Base-by-base conservation (phyloP, 2,797 vertebrate species). In the Nasua narica region DNA sequence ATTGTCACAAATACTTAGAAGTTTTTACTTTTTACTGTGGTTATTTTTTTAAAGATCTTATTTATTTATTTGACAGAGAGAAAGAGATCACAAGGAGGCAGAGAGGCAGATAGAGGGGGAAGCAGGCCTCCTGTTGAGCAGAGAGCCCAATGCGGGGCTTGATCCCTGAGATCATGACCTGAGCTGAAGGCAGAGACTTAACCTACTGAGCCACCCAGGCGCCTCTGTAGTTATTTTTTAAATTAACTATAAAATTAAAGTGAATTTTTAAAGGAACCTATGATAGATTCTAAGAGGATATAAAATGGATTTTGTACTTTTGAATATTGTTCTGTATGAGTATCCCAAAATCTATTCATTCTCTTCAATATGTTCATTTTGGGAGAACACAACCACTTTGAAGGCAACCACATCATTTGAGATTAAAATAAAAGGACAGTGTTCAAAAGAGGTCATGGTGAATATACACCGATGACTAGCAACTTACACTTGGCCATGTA, bases 281-380 rank as follows among this genome's bases (percentile, higher is more conserved):
- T 48, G 46, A 10, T 81, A 65, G 19, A 21, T 91, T 94, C 70
- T 3, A 58, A 86, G 25, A 91, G n/a, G n/a, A 91, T 21, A 48
- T 60, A 78, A 95, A 79, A 84, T 78, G n/a, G 25, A 46, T 62
- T 94, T 95, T 91, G 21, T 12, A 84, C 19, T 95, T 90, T 93
- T 72, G 29, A 82, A 43, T 87, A 67, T 87, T 84, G 23, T 27
- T 95, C 37, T 69, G 0, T 67, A 72, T 91, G 70, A 70, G 78
- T 69, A 93, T 87, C 78, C 48, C 67, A 10, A 58, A 72, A 72
- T 85, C 21, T 84, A 35, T 85, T 69, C 27, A 25, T 92, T 94
- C 29, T 54, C 70, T 92, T 85, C 52, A 89, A 29, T 69, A 69
- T 37, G 50, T 91, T 29, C 46, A 46, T 74, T 23, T 79, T 88